Percentiles rank a stretch among this genome's conserved stretches.
These are phyloP conservation scores for Augiades crinisus DNA, from an alignment of 2,888 invertebrate genomes.

Conservation along the genomic window DNA sequence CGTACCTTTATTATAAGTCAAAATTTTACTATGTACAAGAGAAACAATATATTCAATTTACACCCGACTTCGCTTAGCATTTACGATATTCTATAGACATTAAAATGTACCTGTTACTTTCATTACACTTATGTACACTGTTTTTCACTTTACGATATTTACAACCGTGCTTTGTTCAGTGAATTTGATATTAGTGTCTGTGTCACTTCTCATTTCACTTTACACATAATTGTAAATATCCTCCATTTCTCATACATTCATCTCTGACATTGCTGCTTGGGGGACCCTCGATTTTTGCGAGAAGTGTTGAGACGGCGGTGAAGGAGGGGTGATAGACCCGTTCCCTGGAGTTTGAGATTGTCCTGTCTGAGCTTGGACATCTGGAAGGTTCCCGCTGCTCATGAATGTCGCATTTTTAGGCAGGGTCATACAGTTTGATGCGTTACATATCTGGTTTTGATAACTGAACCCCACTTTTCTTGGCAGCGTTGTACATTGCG, in stretches of 20 bases:
- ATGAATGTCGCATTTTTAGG: slow-evolving; percentile 82
- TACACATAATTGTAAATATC: slow-evolving; percentile 82
- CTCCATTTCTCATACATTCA: slow-evolving; percentile 91
- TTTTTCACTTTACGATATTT: slow-evolving; percentile 59
- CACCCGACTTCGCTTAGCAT: slow-evolving; percentile 31
- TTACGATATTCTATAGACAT: slow-evolving; percentile 41
- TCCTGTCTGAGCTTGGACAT: slow-evolving; percentile 75
- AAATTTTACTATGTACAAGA: slow-evolving; percentile 30
- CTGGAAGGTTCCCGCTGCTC: slow-evolving; percentile 70
- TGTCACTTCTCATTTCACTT: slow-evolving; percentile 56
- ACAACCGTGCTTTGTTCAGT: slow-evolving; percentile 70
- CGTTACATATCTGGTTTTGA: slow-evolving; percentile 70
- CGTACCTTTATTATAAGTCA: slow-evolving; percentile 17
- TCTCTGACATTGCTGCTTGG: slow-evolving; percentile 92
- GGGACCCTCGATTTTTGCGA: slow-evolving; percentile 83
- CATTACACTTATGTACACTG: slow-evolving; percentile 50
- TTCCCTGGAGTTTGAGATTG: slow-evolving; percentile 67
- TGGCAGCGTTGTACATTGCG: slow-evolving; percentile 73
- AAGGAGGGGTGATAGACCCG: slow-evolving; percentile 63
- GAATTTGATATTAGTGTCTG: slow-evolving; percentile 45
- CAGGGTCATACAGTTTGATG: slow-evolving; percentile 81
- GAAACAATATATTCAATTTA: slow-evolving; percentile 28
- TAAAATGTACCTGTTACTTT: slow-evolving; percentile 50
- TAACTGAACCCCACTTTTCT: slow-evolving; percentile 75
- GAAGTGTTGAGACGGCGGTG: slow-evolving; percentile 67